Conservation (phyloP, 2,888 invertebrate genomes). For the Morpho helenor region DNA sequence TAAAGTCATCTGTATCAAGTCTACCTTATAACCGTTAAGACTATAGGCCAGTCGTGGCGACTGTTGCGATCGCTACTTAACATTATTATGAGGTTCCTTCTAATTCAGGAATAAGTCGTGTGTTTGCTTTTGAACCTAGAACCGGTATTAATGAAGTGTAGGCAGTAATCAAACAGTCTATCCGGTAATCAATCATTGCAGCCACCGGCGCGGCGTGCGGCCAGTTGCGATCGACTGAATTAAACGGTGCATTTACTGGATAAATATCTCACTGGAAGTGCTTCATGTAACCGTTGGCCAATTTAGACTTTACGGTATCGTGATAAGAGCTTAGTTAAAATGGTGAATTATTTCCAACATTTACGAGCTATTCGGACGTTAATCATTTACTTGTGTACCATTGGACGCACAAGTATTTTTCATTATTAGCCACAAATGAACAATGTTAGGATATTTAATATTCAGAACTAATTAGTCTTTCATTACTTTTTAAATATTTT, state of each 20-base stretch:
- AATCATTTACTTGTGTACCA: neutral
- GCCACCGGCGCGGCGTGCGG: conserved; percentile 17
- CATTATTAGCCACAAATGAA: neutral
- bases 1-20: too few species aligned
- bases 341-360: neutral
- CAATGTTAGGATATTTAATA: neutral
- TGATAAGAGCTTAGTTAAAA: neutral
- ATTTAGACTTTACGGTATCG: neutral
- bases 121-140: neutral
- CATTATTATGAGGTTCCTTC: too few species aligned
- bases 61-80: too few species aligned
- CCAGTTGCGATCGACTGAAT: conserved; percentile 34
- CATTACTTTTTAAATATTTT: too few species aligned
- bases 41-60: too few species aligned
- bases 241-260: conserved; percentile 51
- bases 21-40: too few species aligned
- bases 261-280: conserved; percentile 35
- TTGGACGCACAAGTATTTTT: neutral
- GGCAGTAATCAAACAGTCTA: neutral
- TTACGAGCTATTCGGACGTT: neutral
- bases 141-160: neutral
- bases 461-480: neutral
- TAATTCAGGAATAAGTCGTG: too few species aligned
- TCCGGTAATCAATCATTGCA: conserved; percentile 22
- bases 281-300: neutral